Percentiles rank a stretch among this genome's conserved stretches.
Evolutionary conservation across 2,888 invertebrate species (phyloP).

Genomic region (Ectropis crepuscularia): DNA sequence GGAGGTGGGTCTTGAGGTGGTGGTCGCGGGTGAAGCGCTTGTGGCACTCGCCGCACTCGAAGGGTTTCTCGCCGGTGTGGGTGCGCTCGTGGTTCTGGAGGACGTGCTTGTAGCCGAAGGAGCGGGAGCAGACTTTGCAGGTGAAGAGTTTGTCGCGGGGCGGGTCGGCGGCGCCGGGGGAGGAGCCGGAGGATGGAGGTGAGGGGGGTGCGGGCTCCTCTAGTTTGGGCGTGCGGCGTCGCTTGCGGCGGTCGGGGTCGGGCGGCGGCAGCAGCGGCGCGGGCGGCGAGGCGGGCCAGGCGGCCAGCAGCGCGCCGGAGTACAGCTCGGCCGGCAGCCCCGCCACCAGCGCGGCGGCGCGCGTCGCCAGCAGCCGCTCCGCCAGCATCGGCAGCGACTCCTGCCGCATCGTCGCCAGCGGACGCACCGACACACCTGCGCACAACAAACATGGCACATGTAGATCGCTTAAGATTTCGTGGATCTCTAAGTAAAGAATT

Average conservation of each 20-base stretch:
- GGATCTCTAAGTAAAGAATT: too few relatives aligned
- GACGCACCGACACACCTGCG: conserved; percentile 80
- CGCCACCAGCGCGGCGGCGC: conserved; percentile 80
- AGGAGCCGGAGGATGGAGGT: conserved; percentile 80
- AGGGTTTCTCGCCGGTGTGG: conserved; percentile 97
- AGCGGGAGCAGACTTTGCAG: conserved; percentile 93
- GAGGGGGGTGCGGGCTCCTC: conserved; percentile 71
- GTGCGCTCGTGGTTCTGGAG: conserved; percentile 97
- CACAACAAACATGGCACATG: conserved; percentile 6
- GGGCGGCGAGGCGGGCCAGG: conserved; percentile 83
- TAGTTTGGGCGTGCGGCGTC: conserved; percentile 77
- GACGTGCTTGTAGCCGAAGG: conserved; percentile 97
- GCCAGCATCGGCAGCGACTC: conserved; percentile 80
- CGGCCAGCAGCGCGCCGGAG: conserved; percentile 86
- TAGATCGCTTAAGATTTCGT: too few relatives aligned
- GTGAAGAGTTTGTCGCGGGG: conserved; percentile 93
- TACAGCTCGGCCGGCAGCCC: conserved; percentile 87
- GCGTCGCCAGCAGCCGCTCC: conserved; percentile 83
- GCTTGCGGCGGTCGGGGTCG: conserved; percentile 75
- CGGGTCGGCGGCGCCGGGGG: conserved; percentile 78
- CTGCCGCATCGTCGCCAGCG: conserved; percentile 80
- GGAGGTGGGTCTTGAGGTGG: conserved; percentile 96
- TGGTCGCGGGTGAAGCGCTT: conserved; percentile 97
- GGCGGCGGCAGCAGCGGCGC: conserved; percentile 82
- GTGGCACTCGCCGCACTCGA: conserved; percentile 95